phyloP scores from a whole-genome alignment of 2,797 vertebrate species.

The Erethizon dorsatum region DNA sequence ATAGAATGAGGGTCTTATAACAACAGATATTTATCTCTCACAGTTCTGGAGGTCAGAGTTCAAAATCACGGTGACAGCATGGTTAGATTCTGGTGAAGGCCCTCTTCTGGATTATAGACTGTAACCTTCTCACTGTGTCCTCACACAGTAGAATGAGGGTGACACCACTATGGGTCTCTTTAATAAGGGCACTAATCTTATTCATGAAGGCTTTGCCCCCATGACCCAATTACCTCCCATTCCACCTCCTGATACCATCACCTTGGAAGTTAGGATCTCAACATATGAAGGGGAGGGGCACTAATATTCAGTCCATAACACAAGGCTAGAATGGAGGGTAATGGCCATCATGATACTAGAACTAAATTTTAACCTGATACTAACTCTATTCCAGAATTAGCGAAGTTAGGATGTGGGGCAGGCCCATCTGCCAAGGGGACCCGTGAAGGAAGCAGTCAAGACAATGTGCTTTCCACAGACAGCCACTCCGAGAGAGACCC shows the following conservation, averaged over 20 bases:
- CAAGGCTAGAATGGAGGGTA: background rate
- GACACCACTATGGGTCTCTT: background rate
- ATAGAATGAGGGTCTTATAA: background rate
- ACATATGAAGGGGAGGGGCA: background rate
- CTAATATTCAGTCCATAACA: background rate
- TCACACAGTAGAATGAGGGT: background rate
- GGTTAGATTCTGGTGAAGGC: background rate
- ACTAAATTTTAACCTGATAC: background rate
- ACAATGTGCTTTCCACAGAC: background rate
- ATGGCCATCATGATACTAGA: background rate
- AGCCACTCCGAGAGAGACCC: background rate
- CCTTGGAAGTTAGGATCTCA: background rate
- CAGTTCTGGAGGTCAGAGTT: background rate
- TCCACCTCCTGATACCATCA: background rate
- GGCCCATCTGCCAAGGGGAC: background rate
- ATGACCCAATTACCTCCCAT: background rate
- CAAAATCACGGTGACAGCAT: background rate
- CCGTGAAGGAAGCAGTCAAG: background rate
- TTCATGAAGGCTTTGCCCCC: background rate
- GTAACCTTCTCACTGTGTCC: background rate
- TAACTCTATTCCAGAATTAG: background rate
- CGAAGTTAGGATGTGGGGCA: background rate
- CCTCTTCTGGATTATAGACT: background rate
- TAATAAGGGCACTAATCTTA: background rate
- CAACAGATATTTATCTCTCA: background rate